Percentiles rank a stretch among this genome's conserved stretches.
Evolutionary conservation across 2,797 vertebrate species (phyloP).

Genomic region (Anniella stebbinsi): DNA sequence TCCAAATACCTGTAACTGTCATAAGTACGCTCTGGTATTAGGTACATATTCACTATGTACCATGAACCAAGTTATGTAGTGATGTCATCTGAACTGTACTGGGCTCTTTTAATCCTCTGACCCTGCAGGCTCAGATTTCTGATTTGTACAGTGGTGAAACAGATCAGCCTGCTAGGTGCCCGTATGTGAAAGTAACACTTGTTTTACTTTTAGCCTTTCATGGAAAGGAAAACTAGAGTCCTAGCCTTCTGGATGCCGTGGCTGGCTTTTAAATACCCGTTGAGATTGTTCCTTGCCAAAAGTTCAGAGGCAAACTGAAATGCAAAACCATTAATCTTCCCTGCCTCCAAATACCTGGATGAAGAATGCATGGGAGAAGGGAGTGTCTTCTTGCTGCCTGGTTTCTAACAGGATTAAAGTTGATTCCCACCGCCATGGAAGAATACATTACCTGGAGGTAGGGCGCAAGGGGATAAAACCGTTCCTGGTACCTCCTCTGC

Average conservation of each 20-base stretch:
- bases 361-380: background rate
- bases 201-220: conserved; percentile 40
- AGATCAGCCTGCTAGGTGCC: background rate
- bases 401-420: background rate
- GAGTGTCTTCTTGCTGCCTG: background rate
- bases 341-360: background rate
- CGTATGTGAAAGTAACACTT: background rate
- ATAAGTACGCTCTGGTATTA: background rate
- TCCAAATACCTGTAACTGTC: no score
- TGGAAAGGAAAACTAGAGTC: background rate
- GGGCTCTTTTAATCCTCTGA: background rate
- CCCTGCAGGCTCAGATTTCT: background rate
- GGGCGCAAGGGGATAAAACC: no score
- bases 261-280: background rate
- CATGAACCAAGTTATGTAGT: background rate
- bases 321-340: background rate
- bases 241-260: background rate
- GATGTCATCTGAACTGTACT: background rate
- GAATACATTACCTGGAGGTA: background rate
- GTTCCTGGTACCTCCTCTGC: background rate
- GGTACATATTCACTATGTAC: background rate
- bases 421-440: background rate
- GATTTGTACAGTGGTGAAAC: background rate
- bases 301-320: background rate
- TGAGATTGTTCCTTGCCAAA: background rate